Percentiles rank a stretch among this genome's conserved stretches.
Conservation (phyloP, 2,888 invertebrate species). For the Eupithecia vulgata region DNA sequence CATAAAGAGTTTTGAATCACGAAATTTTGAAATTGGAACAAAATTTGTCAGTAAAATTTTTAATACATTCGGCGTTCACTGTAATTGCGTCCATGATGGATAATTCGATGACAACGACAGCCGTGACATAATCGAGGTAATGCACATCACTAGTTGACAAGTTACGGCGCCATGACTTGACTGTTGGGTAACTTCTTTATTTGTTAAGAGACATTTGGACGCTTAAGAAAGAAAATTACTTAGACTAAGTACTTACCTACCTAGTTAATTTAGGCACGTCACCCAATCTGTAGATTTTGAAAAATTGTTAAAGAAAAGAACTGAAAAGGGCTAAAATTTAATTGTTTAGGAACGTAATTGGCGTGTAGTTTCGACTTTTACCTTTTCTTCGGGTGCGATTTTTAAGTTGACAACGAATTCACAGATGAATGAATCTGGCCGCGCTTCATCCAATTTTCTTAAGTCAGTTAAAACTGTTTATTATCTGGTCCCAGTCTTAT, state of each 20-base stretch:
- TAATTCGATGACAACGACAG: conserved; percentile 61
- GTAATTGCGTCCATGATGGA: conserved; percentile 13
- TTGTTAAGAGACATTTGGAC: conserved; percentile 44
- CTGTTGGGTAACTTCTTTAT: conserved; percentile 47
- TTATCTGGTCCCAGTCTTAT: not conserved
- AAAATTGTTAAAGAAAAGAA: not conserved
- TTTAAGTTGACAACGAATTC: not conserved
- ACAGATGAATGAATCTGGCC: not conserved
- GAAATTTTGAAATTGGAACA: too few species aligned
- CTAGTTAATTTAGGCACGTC: not conserved
- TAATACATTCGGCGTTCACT: not conserved
- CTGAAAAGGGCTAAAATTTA: not conserved
- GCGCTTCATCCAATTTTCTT: not conserved
- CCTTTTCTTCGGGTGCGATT: not conserved
- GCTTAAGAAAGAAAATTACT: not conserved
- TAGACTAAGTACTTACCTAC: not conserved
- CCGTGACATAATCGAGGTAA: conserved; percentile 60
- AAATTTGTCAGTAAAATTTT: too few species aligned
- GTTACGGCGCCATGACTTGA: conserved; percentile 58
- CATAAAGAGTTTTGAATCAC: too few species aligned
- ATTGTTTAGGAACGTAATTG: not conserved
- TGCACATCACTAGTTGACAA: conserved; percentile 57
- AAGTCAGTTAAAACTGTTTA: not conserved
- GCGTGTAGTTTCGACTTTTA: not conserved
- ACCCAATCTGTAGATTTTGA: not conserved